A percentile compares a stretch with the other conserved stretches of the same genome.
These are phyloP conservation scores for Conopomorpha cramerella DNA, from an alignment of 1,140 invertebrate species.

Conservation along the genomic window DNA sequence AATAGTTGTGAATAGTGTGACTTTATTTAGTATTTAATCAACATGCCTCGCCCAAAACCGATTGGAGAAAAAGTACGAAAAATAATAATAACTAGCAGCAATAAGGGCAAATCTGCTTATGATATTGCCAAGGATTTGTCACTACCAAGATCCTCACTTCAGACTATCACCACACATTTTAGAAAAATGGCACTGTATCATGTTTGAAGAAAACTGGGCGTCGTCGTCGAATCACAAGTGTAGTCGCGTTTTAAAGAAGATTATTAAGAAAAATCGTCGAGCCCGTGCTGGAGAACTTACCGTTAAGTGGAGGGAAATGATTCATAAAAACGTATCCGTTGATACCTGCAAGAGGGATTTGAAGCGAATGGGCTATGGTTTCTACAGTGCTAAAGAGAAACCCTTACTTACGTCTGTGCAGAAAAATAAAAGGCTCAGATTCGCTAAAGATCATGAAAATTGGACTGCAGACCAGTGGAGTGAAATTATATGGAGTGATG, in stretches of 20 bases:
- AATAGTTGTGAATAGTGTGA: too few species aligned
- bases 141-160: not conserved
- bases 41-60: too few species aligned
- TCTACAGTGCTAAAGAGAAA: not conserved
- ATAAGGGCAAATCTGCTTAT: not conserved
- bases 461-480: not conserved
- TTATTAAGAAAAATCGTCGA: conserved; percentile 1
- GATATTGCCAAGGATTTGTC: not conserved
- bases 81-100: not conserved
- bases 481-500: not conserved
- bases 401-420: not conserved
- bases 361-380: not conserved
- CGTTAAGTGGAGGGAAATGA: not conserved
- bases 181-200: too few species aligned
- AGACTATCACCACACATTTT: not conserved
- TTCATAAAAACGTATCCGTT: conserved; percentile 1
- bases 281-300: not conserved
- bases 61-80: not conserved
- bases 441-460: not conserved
- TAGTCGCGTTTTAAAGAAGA: not conserved
- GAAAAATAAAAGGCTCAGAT: too few species aligned
- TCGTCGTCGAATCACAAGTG: not conserved
- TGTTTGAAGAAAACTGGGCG: conserved; percentile 1
- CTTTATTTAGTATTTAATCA: too few species aligned
- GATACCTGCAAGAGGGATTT: conserved; percentile 1